These are phyloP conservation scores for Enteromius afrohamiltoni DNA, from an alignment of 2,797 vertebrate species.

Conservation along the genomic window DNA sequence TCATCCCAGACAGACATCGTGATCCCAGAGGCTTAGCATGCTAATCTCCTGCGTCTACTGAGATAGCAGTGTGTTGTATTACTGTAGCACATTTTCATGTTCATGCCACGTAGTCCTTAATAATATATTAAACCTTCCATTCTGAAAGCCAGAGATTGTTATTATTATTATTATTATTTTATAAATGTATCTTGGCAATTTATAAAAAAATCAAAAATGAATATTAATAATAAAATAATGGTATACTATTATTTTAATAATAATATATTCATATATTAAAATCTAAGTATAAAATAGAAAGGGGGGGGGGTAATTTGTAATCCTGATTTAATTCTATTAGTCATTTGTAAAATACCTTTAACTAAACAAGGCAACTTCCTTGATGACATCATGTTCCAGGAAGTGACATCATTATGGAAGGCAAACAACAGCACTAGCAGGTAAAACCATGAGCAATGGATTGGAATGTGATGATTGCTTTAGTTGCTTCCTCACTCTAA, in stretches of 20 bases:
- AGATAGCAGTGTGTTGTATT: background rate
- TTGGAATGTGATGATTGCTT: background rate
- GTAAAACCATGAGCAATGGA: background rate
- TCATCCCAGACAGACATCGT: slow-evolving; percentile 20
- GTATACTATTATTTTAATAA: too few relatives aligned
- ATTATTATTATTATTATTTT: background rate
- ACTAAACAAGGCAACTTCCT: background rate
- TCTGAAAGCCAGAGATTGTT: background rate
- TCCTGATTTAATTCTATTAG: background rate
- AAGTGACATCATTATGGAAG: background rate
- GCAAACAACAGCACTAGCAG: background rate
- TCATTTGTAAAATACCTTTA: background rate
- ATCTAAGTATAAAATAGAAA: too few relatives aligned
- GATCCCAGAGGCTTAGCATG: background rate
- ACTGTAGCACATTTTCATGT: background rate
- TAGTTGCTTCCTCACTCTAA: background rate
- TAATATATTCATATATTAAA: background rate
- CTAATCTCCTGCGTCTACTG: slow-evolving; percentile 13
- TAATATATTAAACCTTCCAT: background rate
- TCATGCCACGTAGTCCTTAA: background rate
- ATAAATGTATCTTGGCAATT: background rate
- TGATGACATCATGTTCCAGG: background rate
- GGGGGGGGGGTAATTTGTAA: background rate
- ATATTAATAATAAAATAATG: background rate
- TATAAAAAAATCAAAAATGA: background rate